Conservation (phyloP, 1,140 invertebrate genomes). For the Lordiphosa mommai region DNA sequence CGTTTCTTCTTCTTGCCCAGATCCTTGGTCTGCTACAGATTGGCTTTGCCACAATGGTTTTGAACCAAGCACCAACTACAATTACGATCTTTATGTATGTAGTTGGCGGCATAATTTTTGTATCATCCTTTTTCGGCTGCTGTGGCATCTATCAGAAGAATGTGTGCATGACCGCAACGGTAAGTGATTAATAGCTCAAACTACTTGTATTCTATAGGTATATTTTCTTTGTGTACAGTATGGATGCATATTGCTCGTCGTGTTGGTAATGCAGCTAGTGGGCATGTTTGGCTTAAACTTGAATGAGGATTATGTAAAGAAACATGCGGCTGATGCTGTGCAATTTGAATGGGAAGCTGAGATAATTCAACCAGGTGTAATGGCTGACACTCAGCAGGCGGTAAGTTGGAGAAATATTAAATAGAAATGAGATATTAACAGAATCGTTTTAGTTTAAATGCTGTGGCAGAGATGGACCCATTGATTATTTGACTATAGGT, state of each 20-base stretch:
- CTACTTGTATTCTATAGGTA: not conserved
- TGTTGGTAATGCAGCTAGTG: constrained; percentile 47
- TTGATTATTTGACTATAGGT: constrained; percentile 52
- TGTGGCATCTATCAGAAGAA: constrained; percentile 66
- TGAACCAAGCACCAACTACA: constrained; percentile 38
- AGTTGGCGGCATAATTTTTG: constrained; percentile 52
- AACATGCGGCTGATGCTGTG: constrained; percentile 41
- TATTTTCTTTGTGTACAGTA: constrained; percentile 31
- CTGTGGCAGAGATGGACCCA: constrained; percentile 53
- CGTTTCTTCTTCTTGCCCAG: constrained; percentile 9
- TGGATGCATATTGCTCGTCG: constrained; percentile 46
- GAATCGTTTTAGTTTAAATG: constrained; percentile 43
- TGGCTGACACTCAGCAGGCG: constrained; percentile 42
- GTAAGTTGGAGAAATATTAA: constrained; percentile 15
- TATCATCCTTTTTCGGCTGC: constrained; percentile 62
- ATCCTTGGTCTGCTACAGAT: constrained; percentile 51
- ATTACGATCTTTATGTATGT: constrained; percentile 48
- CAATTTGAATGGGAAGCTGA: constrained; percentile 45
- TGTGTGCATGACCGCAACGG: constrained; percentile 63
- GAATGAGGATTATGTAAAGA: constrained; percentile 39
- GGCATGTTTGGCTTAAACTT: constrained; percentile 41
- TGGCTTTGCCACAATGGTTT: constrained; percentile 37
- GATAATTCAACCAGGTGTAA: constrained; percentile 32
- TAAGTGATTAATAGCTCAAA: constrained; percentile 27
- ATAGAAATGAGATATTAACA: too few species aligned